Conservation (phyloP, 2,113 vertebrate species). For the Ariopsis seemanni region DNA sequence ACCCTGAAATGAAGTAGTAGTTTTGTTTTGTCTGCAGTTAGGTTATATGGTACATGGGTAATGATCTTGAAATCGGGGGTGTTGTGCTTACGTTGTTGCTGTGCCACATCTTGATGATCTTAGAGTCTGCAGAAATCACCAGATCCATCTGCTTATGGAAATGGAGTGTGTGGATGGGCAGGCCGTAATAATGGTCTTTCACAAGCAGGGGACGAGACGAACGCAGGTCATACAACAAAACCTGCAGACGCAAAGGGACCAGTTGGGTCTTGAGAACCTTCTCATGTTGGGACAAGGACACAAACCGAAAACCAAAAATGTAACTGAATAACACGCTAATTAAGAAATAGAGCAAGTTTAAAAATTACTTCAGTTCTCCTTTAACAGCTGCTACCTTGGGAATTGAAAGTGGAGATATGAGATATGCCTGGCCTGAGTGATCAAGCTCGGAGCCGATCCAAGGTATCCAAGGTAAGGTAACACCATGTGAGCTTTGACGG, state of each 20-base stretch:
- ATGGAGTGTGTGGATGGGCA: slow-evolving; percentile 89
- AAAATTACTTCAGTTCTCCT: no score
- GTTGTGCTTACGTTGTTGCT: slow-evolving; percentile 82
- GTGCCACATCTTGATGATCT: slow-evolving; percentile 97
- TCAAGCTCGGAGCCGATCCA: no score
- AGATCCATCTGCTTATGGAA: slow-evolving; percentile 87
- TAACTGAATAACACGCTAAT: no score
- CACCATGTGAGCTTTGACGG: not conserved
- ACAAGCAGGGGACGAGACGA: slow-evolving; percentile 86
- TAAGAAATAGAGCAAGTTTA: no score
- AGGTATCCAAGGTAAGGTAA: not conserved
- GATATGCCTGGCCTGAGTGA: no score
- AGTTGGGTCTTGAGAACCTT: no score
- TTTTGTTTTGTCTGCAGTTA: slow-evolving; percentile 24
- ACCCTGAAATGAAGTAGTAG: slow-evolving; percentile 75
- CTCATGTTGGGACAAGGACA: no score
- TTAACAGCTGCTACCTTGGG: no score
- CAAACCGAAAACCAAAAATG: no score
- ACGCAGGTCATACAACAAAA: slow-evolving; percentile 93
- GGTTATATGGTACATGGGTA: slow-evolving; percentile 8
- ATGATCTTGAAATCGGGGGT: not conserved
- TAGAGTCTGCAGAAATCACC: slow-evolving; percentile 89
- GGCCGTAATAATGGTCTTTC: slow-evolving; percentile 93
- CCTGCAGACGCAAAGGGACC: slow-evolving; percentile 65
- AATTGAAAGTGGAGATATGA: no score